A percentile compares a stretch with the other conserved stretches of the same genome.
Conservation (phyloP, 2,888 invertebrate species). For the Dioctria linearis region DNA sequence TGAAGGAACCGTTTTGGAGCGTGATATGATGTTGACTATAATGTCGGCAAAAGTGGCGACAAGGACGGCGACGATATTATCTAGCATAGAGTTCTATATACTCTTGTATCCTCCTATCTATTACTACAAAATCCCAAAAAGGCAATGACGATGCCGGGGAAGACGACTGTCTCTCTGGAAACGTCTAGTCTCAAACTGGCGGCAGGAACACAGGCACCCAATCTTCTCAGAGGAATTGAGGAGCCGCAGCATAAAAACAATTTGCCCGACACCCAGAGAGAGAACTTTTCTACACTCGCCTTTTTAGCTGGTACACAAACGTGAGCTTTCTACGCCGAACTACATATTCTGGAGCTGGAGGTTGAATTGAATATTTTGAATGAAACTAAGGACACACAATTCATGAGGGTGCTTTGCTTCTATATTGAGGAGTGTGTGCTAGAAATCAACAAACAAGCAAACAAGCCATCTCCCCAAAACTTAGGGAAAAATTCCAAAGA, state of each 20-base stretch:
- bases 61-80: conserved; percentile 53
- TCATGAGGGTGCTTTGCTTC: too few species aligned
- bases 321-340: background rate
- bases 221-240: conserved; percentile 58
- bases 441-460: too few species aligned
- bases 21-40: conserved; percentile 42
- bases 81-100: conserved; percentile 26
- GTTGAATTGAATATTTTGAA: conserved; percentile 29
- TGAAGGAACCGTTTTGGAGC: conserved; percentile 15
- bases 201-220: conserved; percentile 62
- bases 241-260: conserved; percentile 57
- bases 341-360: background rate
- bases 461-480: too few species aligned
- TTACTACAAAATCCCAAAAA: conserved; percentile 44
- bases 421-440: too few species aligned
- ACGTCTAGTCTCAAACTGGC: conserved; percentile 60
- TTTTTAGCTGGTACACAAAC: background rate
- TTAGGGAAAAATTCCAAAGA: too few species aligned
- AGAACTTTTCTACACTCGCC: conserved; percentile 18
- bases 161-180: conserved; percentile 60
- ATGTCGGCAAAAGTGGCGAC: conserved; percentile 45
- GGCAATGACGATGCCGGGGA: conserved; percentile 51
- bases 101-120: conserved; percentile 28
- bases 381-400: background rate
- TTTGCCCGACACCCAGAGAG: conserved; percentile 18